phyloP scores from a whole-genome alignment of 2,113 vertebrate species.

The Tretioscincus oriximinensis region DNA sequence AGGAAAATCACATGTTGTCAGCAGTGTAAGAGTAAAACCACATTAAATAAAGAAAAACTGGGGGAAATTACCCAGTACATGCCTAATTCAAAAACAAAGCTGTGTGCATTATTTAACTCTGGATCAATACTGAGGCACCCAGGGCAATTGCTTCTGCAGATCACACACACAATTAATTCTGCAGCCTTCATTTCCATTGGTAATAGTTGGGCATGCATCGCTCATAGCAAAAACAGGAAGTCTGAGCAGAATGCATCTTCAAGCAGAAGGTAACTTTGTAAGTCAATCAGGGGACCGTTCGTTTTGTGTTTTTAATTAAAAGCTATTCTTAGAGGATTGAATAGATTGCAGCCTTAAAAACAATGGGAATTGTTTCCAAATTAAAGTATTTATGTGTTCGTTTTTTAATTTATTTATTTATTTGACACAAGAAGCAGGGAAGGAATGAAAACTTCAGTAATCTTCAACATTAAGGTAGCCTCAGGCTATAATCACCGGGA shows the following conservation, averaged over 20 bases:
- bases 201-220: not conserved
- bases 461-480: conserved; percentile 64
- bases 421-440: conserved; percentile 64
- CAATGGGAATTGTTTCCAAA: conserved; percentile 44
- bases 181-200: not conserved
- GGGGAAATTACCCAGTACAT: not conserved
- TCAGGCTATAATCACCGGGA: conserved; percentile 49
- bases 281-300: conserved; percentile 26
- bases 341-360: conserved; percentile 47
- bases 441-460: conserved; percentile 65
- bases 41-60: no score
- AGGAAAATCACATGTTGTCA: no score
- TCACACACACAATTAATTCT: not conserved
- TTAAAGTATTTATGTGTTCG: conserved; percentile 21
- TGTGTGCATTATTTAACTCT: conserved; percentile 21
- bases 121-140: conserved; percentile 48
- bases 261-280: conserved; percentile 20
- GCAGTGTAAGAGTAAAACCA: no score
- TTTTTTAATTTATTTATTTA: conserved; percentile 27
- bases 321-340: conserved; percentile 41
- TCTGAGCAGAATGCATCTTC: conserved; percentile 1
- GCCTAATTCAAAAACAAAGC: not conserved
- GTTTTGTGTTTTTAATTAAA: conserved; percentile 47
- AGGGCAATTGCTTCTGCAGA: conserved; percentile 20
- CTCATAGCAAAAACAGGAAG: conserved; percentile 3